Evolutionary conservation across 2,113 vertebrate genomes (phyloP).

Genomic region (Paraplagusia blochii): DNA sequence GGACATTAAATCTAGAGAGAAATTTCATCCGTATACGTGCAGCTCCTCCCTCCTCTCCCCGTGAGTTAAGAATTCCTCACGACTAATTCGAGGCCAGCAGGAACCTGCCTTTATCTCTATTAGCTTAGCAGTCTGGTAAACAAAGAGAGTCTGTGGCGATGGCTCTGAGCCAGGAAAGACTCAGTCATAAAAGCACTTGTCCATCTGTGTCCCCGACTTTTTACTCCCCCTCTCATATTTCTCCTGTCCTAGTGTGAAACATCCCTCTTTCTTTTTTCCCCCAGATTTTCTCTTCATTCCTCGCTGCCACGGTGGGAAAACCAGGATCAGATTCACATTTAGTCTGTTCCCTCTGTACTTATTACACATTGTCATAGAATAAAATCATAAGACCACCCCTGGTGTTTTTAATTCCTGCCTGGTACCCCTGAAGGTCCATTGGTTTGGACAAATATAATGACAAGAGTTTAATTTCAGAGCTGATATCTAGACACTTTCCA

Average conservation of each 20-base stretch:
- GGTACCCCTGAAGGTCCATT: too few species aligned
- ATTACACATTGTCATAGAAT: too few species aligned
- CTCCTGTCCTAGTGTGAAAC: constrained; percentile 41
- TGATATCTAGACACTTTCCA: too few species aligned
- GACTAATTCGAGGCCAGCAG: constrained; percentile 83
- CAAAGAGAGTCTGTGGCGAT: constrained; percentile 76
- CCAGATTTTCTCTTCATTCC: too few species aligned
- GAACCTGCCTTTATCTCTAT: constrained; percentile 85
- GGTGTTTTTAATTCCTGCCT: too few species aligned
- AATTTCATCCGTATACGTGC: constrained; percentile 19
- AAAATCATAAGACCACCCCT: too few species aligned
- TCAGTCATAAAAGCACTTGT: constrained; percentile 77
- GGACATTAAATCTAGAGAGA: too few species aligned
- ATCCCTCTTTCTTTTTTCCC: constrained; percentile 20
- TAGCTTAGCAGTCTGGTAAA: constrained; percentile 81
- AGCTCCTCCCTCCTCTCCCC: constrained; percentile 5
- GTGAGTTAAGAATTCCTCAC: constrained; percentile 83
- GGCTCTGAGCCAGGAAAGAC: constrained; percentile 79
- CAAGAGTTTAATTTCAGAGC: too few species aligned
- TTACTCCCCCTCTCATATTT: constrained; percentile 16
- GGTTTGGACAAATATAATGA: too few species aligned
- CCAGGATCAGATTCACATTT: too few species aligned
- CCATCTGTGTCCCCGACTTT: constrained; percentile 75
- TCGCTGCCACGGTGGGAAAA: background rate
- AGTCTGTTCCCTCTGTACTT: too few species aligned